A percentile compares a stretch with the other conserved stretches of the same genome.
These are phyloP conservation scores for Cynopterus sphinx DNA, from an alignment of 2,797 vertebrate genomes.

Conservation along the genomic window DNA sequence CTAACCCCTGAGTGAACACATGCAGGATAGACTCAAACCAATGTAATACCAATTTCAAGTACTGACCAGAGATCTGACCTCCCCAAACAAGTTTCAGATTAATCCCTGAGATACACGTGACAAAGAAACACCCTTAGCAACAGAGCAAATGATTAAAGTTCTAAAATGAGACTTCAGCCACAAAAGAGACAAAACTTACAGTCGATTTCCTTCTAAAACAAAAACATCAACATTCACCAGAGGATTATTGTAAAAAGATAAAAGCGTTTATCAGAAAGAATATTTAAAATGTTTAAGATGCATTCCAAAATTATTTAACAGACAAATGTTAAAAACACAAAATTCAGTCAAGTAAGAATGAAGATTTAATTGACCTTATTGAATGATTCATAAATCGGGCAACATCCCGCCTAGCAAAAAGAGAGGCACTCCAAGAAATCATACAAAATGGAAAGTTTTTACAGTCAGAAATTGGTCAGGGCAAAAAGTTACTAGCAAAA, in stretches of 20 bases:
- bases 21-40: neutral
- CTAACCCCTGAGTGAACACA: neutral
- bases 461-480: neutral
- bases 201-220: neutral
- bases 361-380: neutral
- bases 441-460: neutral
- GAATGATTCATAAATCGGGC: neutral
- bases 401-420: neutral
- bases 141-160: neutral
- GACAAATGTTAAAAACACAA: neutral
- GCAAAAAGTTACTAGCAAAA: neutral
- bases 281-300: neutral
- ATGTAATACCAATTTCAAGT: neutral
- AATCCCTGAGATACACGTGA: neutral
- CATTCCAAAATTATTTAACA: neutral
- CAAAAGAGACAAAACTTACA: neutral
- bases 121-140: neutral
- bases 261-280: neutral
- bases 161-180: neutral
- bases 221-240: neutral
- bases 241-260: neutral
- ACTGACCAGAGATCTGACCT: neutral
- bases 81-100: neutral
- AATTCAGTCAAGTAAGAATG: neutral
- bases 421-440: neutral